Percentiles rank a stretch among this genome's conserved stretches.
These are phyloP conservation scores for Coilia nasus DNA, from an alignment of 2,797 vertebrate species.

Conservation along the genomic window DNA sequence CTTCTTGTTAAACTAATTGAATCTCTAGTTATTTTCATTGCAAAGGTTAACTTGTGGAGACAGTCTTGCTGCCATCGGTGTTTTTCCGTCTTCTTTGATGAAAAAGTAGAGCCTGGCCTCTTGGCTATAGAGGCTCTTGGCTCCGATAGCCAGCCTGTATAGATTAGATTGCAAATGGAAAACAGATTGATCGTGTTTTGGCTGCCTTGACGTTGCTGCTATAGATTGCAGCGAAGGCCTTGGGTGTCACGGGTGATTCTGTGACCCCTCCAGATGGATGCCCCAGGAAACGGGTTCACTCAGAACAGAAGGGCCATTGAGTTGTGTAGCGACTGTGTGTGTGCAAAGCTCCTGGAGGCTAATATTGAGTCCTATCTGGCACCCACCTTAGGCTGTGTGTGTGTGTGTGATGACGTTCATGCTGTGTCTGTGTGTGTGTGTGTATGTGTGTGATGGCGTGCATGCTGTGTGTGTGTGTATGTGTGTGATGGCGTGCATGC, in stretches of 20 bases:
- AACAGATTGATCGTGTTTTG: constrained; percentile 30
- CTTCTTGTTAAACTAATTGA: neutral
- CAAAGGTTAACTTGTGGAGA: neutral
- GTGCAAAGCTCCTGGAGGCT: neutral
- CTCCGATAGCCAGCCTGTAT: neutral
- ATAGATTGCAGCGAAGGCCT: constrained; percentile 17
- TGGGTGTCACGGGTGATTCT: constrained; percentile 32
- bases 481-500: too few species aligned
- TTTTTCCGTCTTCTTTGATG: neutral
- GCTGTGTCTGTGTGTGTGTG: too few species aligned
- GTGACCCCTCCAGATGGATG: constrained; percentile 27
- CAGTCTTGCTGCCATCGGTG: neutral
- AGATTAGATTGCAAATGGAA: constrained; percentile 23
- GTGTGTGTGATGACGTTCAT: too few species aligned
- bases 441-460: too few species aligned
- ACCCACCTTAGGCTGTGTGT: neutral
- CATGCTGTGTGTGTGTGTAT: too few species aligned
- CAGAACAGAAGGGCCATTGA: constrained; percentile 23
- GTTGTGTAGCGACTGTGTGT: neutral
- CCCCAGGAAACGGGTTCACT: neutral
- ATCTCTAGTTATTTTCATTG: neutral
- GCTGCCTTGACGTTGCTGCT: constrained; percentile 28
- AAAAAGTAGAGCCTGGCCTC: neutral
- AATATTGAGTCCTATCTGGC: neutral
- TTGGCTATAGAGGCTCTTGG: too few species aligned